Evolutionary conservation across 2,113 vertebrate species (phyloP).

Genomic region (Oncorhynchus kisutch): DNA sequence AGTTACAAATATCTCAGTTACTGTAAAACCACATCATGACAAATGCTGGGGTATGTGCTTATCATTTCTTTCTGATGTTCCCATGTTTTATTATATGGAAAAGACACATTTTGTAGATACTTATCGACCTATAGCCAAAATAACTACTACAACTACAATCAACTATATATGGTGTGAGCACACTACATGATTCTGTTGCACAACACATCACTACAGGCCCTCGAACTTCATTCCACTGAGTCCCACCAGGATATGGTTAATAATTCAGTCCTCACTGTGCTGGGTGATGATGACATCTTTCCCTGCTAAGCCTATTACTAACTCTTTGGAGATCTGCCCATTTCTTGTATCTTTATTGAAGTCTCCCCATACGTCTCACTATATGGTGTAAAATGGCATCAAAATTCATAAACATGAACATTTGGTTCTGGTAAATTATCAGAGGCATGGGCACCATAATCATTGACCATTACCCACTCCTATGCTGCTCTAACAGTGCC

Average conservation of each 20-base stretch:
- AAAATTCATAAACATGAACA: background rate
- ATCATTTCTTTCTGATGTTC: too few relatives aligned
- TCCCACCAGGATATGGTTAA: background rate
- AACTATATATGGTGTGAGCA: background rate
- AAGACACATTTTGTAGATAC: too few relatives aligned
- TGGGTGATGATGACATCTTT: background rate
- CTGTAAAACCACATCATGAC: too few relatives aligned
- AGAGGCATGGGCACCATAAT: background rate
- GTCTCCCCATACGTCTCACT: background rate
- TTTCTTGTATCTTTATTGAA: too few relatives aligned
- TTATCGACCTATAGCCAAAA: too few relatives aligned
- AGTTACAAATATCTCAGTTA: too few relatives aligned
- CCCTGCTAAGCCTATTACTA: too few relatives aligned
- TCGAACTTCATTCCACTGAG: slow-evolving; percentile 20
- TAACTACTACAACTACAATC: too few relatives aligned
- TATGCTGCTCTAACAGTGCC: background rate
- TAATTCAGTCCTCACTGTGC: background rate
- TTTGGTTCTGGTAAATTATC: background rate
- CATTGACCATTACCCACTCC: background rate
- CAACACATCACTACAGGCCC: background rate
- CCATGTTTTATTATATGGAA: too few relatives aligned
- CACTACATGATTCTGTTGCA: background rate
- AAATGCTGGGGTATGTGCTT: too few relatives aligned
- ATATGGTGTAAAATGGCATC: background rate
- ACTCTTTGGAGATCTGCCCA: too few relatives aligned